Percentiles rank a stretch among this genome's conserved stretches.
These are phyloP conservation scores for Ptyas mucosa DNA, from an alignment of 2,113 vertebrate species.

Conservation along the genomic window DNA sequence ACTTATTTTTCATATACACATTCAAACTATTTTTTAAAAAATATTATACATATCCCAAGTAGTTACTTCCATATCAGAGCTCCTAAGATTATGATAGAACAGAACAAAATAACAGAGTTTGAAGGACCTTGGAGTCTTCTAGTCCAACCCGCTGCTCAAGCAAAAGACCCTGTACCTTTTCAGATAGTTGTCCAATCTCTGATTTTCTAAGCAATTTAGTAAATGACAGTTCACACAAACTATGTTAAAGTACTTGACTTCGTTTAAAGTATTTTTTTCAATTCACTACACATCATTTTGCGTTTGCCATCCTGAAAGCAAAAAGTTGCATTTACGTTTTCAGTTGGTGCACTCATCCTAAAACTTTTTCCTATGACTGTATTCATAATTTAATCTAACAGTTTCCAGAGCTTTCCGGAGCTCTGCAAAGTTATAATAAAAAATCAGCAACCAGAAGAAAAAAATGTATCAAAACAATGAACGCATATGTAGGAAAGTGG, in stretches of 20 bases:
- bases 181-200: background rate
- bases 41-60: background rate
- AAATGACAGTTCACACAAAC: background rate
- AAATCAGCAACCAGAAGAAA: background rate
- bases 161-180: background rate
- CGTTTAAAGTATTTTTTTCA: background rate
- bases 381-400: background rate
- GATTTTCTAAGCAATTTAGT: background rate
- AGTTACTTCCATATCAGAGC: conserved; percentile 22
- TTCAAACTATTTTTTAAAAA: background rate
- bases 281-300: background rate
- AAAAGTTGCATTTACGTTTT: background rate
- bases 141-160: background rate
- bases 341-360: background rate
- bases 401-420: background rate
- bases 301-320: background rate
- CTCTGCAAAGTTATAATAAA: background rate
- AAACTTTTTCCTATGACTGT: background rate
- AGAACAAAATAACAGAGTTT: background rate
- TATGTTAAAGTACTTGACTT: background rate
- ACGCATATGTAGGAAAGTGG: background rate
- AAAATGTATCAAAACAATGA: background rate
- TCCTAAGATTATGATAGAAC: background rate
- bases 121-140: background rate
- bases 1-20: background rate